Percentiles rank a stretch among this genome's conserved stretches.
These are phyloP conservation scores for Hydra vulgaris DNA, from an alignment of 30 jellyfish, hydroid and myxozoan genomes.

Conservation along the genomic window DNA sequence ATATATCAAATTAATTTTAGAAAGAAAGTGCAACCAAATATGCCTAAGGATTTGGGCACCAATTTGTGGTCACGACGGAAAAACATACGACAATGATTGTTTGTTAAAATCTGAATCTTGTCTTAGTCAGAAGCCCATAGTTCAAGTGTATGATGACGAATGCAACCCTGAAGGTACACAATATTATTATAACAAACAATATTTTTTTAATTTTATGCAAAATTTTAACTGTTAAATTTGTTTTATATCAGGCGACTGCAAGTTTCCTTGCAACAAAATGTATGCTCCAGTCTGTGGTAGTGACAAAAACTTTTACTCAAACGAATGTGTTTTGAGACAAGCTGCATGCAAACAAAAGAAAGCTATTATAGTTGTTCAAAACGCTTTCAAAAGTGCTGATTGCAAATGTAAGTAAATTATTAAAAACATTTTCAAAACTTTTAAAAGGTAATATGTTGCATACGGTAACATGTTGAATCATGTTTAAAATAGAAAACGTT, in stretches of 20 bases:
- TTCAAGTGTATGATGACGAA: background rate
- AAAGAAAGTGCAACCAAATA: slow-evolving; percentile 1
- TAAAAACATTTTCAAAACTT: background rate
- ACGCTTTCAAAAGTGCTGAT: background rate
- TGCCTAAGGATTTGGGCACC: slow-evolving; percentile 37
- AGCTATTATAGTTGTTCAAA: slow-evolving; percentile 38
- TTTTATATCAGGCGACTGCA: too few relatives aligned
- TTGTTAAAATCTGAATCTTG: slow-evolving; percentile 51
- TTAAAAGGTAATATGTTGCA: background rate
- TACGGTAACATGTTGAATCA: background rate
- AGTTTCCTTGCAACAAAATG: slow-evolving; percentile 19
- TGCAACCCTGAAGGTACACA: background rate
- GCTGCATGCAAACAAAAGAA: slow-evolving; percentile 34
- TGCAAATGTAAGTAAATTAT: background rate
- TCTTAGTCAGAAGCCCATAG: slow-evolving; percentile 10
- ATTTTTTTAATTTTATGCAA: too few relatives aligned
- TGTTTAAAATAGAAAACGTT: too few relatives aligned
- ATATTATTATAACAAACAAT: too few relatives aligned
- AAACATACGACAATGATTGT: slow-evolving; percentile 71
- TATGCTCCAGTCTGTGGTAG: slow-evolving; percentile 58
- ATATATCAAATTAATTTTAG: too few relatives aligned
- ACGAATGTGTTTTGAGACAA: slow-evolving; percentile 32
- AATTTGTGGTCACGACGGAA: slow-evolving; percentile 77
- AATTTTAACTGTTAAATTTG: too few relatives aligned
- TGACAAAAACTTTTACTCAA: slow-evolving; percentile 29